Evolutionary conservation across 2,113 vertebrate species (phyloP).

Genomic region (Oreochromis niloticus): DNA sequence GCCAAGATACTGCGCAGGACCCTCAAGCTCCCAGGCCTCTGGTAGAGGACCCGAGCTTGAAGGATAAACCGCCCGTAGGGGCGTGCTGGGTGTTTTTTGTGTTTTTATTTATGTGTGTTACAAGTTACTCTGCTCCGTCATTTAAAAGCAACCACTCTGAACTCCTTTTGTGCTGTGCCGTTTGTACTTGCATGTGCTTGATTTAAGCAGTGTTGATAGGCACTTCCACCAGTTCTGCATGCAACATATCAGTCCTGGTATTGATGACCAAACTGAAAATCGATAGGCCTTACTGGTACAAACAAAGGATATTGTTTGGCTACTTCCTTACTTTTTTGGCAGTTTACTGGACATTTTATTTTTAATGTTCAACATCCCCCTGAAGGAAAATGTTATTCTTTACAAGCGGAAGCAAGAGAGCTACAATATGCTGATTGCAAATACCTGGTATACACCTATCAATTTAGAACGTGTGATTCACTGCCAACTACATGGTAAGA

Average conservation of each 20-base stretch:
- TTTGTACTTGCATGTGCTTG: neutral
- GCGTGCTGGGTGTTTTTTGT: too few relatives aligned
- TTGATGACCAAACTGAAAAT: neutral
- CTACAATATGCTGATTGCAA: neutral
- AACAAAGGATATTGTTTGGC: neutral
- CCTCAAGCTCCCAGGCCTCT: too few relatives aligned
- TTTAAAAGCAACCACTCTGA: neutral
- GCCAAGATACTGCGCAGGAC: too few relatives aligned
- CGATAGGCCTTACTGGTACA: too few relatives aligned
- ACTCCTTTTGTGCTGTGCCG: neutral
- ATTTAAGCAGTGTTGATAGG: neutral
- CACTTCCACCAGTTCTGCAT: neutral
- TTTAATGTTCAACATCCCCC: neutral
- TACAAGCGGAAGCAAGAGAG: neutral
- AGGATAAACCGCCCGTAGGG: too few relatives aligned
- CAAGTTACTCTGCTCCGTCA: too few relatives aligned
- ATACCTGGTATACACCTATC: neutral
- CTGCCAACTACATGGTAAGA: neutral
- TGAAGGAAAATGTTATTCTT: neutral
- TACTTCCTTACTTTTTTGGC: neutral
- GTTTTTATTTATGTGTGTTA: too few relatives aligned
- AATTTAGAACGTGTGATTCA: neutral
- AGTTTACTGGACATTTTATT: neutral
- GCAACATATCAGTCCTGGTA: neutral
- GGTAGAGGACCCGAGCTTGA: too few relatives aligned